Base-by-base conservation (phyloP, 2,113 vertebrate genomes). In the Eira barbara region DNA sequence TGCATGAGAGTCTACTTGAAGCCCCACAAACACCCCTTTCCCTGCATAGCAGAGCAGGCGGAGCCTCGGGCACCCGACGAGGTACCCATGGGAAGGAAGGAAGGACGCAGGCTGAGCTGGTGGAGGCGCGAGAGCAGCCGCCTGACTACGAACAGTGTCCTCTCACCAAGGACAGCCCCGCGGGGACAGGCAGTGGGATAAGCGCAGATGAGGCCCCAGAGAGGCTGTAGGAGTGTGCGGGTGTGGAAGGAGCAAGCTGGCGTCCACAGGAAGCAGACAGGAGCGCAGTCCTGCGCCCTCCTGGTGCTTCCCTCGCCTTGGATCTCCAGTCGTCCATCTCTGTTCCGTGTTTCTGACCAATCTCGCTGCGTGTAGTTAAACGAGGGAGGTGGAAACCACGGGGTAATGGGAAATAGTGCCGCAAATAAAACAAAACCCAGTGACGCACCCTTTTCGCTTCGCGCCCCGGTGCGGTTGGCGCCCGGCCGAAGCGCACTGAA, bases 31-130 rank as follows among this genome's bases (percentile, higher is more conserved):
- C 39, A 29, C 7, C 20, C 0, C 31, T 49, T 47, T 27, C 52
- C 71, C 3, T 31, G 13, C 15, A 14, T 4, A 9, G 18, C 9
- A 13, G 65, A 52, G 42, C 6, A 36, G 42, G 73, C 23, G 8
- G 45, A 47, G 2, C 8, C 61, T 0, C 0, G 45, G 27, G 63
- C 4, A 36, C 0, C 3, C 0, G 34, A 69, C 7, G 18, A 8
- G 2, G n/a, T 36, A n/a, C 1, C 4, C 8, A 15, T 10, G 65
- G 34, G 7, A 4, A 18, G 65, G 14, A 34, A 15, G n/a, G 67
- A 69, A 2, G 25, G 7, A 9, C 17, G 1, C 8, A 18, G 8
- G 17, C 34, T 17, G 18, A 29, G 67, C 17, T 4, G 67, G 67
- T 11, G 1, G 8, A 4, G n/a, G n/a, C n/a, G 11, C 59, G 3